A percentile compares a stretch with the other conserved stretches of the same genome.
phyloP scores from a whole-genome alignment of 2,113 vertebrate genomes.

The Plecturocebus donacophilus region DNA sequence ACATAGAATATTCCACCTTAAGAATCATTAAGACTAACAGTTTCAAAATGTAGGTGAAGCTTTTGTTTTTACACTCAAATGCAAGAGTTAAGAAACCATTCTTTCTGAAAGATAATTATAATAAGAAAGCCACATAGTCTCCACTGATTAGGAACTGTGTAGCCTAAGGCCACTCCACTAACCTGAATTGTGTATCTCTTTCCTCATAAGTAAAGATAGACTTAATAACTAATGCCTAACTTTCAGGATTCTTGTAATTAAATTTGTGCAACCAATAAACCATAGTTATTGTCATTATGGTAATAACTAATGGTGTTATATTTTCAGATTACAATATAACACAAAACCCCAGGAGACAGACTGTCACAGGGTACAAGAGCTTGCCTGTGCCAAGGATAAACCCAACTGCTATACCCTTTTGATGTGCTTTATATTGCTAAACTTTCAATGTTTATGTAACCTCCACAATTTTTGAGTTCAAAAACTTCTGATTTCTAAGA shows the following conservation, averaged over 20 bases:
- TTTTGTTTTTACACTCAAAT: neutral
- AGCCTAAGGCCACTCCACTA: neutral
- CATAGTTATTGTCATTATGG: neutral
- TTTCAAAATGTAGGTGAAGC: neutral
- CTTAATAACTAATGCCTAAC: neutral
- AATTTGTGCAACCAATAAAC: neutral
- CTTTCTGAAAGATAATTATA: neutral
- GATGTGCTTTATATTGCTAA: neutral
- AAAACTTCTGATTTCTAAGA: neutral
- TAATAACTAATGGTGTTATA: neutral
- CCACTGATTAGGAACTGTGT: neutral
- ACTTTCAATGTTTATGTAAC: neutral
- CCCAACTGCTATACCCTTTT: neutral
- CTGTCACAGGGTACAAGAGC: no score
- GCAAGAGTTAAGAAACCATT: neutral
- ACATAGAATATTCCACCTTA: neutral
- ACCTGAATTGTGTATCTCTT: neutral
- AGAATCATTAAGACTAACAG: neutral
- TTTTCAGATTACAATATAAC: neutral
- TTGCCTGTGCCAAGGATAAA: neutral
- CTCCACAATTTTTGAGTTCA: neutral
- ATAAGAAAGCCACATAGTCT: neutral
- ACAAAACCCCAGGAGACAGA: neutral
- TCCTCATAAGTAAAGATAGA: neutral
- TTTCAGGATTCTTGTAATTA: neutral